Percentiles rank a stretch among this genome's conserved stretches.
phyloP scores from a whole-genome alignment of 2,797 vertebrate genomes.

The Carapus acus region DNA sequence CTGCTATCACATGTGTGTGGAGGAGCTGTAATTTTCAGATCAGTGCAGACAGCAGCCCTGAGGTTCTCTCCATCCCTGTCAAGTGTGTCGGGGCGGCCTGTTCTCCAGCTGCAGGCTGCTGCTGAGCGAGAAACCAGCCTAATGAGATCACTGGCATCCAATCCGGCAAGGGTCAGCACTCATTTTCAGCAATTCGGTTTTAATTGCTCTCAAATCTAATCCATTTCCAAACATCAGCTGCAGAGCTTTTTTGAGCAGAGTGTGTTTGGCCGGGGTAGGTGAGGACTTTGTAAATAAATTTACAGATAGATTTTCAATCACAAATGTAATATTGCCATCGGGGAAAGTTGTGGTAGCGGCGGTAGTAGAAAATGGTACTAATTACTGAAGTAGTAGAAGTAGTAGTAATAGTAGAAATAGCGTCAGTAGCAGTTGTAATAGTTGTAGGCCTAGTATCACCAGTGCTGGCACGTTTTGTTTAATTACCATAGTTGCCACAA shows the following conservation, averaged over 20 bases:
- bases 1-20: constrained; percentile 14
- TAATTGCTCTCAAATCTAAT: constrained; percentile 78
- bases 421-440: too few species aligned
- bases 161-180: constrained; percentile 69
- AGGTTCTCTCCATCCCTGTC: constrained; percentile 52
- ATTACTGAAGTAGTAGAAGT: too few species aligned
- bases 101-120: constrained; percentile 54
- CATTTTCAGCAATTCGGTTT: constrained; percentile 73
- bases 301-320: too few species aligned
- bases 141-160: constrained; percentile 73
- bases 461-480: too few species aligned
- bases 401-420: too few species aligned
- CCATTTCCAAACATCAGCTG: constrained; percentile 69
- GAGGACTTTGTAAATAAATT: too few species aligned
- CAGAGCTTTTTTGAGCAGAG: constrained; percentile 52
- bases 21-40: constrained; percentile 33
- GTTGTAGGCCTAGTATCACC: too few species aligned
- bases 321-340: too few species aligned
- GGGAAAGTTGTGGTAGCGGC: too few species aligned
- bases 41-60: constrained; percentile 38
- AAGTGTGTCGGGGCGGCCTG: constrained; percentile 48
- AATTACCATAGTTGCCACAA: too few species aligned
- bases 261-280: constrained; percentile 51
- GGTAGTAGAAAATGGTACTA: too few species aligned
- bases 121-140: constrained; percentile 56